Evolutionary conservation across 1,140 invertebrate genomes (phyloP), one percentile per base, ranked within the genome.

Genomic region (Drosophila dunni): DNA sequence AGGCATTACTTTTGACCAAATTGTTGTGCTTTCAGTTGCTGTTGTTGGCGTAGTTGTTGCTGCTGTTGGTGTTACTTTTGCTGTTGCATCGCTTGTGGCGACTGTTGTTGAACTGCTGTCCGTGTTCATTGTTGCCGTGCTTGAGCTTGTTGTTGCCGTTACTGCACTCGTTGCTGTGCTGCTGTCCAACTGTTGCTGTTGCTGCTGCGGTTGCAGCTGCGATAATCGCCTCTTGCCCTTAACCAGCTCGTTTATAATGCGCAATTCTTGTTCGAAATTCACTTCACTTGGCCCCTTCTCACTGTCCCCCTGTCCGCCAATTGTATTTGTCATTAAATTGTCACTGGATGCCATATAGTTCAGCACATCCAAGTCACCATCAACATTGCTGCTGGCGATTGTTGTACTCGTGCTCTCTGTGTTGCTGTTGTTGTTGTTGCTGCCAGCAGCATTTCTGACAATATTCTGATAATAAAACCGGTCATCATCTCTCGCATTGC

Each of bases 391-490:
- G 67, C 45, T 72, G 51, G 33, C 64, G n/a, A 10, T 44, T 13
- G 44, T 34, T 34, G 44, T 48, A 38, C 20, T 57, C 69, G 48
- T n/a, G 7, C 38, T 40, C 40, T 42, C 46, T 11, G 15, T 51
- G 72, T 36, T 67, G 40, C 38, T 75, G 40, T 44, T 63, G 29
- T 40, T 64, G 58, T 10, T 67, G 63, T 13, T 61, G 53, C 38
- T 75, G 74, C 11, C 36, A 11, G 17, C 48, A 29, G n/a, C 20
- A n/a, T 29, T 66, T 44, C 53, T 74, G 51, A 20, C 64, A 44
- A 81, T 61, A 54, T 78, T 79, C 72, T 91, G 83, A 85, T 90
- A 88, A 75, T 90, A 83, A 90, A 91, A 91, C 90, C 90, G 90
- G 90, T 91, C 86, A 71, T 75, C 69, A 75, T 67, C 74, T 48